Conservation (phyloP, 2,113 vertebrate species). For the Sturnus vulgaris region DNA sequence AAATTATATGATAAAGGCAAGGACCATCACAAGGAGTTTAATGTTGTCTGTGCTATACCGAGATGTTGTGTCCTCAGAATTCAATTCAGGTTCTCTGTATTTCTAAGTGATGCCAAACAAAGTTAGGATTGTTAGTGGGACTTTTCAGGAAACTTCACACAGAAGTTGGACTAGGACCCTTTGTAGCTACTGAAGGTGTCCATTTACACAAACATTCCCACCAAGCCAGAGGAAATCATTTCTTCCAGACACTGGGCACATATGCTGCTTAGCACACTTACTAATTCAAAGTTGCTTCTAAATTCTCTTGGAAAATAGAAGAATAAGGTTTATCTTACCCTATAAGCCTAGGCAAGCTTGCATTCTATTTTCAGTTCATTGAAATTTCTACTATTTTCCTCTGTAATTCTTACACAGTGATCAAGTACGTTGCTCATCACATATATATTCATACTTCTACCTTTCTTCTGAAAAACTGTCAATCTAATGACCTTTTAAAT, state of each 20-base stretch:
- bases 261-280: neutral
- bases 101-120: neutral
- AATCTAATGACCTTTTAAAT: neutral
- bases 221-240: neutral
- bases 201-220: neutral
- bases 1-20: neutral
- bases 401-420: neutral
- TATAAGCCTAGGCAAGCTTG: neutral
- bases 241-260: neutral
- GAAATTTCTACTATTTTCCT: neutral
- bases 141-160: neutral
- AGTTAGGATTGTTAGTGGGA: neutral
- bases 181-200: neutral
- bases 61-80: neutral
- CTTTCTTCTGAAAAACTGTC: neutral
- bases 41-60: neutral
- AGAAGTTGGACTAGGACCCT: neutral
- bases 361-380: neutral
- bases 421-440: neutral
- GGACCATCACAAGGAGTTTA: neutral
- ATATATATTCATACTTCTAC: neutral
- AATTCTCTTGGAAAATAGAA: neutral
- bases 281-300: neutral
- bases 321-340: neutral
- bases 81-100: neutral